phyloP scores from a whole-genome alignment of 2,797 vertebrate species.

The Anas bahamensis region DNA sequence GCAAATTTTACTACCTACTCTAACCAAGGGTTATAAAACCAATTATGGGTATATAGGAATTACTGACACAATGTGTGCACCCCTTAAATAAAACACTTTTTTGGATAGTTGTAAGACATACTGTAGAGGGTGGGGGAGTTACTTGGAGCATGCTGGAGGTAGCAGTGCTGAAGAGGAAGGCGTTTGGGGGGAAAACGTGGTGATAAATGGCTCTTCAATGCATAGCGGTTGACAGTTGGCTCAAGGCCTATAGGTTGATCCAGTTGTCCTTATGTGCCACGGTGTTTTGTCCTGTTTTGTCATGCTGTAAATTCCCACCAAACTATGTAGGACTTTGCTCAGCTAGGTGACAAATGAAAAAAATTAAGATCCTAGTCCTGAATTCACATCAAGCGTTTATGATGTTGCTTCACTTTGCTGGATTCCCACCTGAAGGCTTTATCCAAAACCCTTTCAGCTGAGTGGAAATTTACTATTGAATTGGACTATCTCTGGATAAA shows the following conservation, averaged over 20 bases:
- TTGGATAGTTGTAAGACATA: background rate
- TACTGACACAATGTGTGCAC: background rate
- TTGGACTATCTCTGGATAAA: constrained; percentile 49
- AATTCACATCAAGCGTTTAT: background rate
- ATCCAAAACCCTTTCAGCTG: background rate
- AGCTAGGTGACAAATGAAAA: background rate
- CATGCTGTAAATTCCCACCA: background rate
- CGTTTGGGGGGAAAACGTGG: background rate
- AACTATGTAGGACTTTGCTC: background rate
- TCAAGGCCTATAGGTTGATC: background rate
- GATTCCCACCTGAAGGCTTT: constrained; percentile 18
- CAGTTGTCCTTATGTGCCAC: background rate
- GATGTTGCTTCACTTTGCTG: background rate
- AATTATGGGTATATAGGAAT: constrained; percentile 3
- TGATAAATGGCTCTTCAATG: background rate
- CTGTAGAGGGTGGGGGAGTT: background rate
- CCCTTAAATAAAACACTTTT: background rate
- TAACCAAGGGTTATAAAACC: constrained; percentile 56
- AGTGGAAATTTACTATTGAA: constrained; percentile 51
- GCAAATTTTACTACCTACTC: background rate
- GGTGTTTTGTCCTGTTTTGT: background rate
- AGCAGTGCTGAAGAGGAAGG: background rate
- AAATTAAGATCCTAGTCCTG: background rate
- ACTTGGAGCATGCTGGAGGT: background rate
- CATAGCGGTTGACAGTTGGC: background rate